Evolutionary conservation across 1,140 invertebrate genomes (phyloP).

Genomic region (Brachionus asplanchnoidis): DNA sequence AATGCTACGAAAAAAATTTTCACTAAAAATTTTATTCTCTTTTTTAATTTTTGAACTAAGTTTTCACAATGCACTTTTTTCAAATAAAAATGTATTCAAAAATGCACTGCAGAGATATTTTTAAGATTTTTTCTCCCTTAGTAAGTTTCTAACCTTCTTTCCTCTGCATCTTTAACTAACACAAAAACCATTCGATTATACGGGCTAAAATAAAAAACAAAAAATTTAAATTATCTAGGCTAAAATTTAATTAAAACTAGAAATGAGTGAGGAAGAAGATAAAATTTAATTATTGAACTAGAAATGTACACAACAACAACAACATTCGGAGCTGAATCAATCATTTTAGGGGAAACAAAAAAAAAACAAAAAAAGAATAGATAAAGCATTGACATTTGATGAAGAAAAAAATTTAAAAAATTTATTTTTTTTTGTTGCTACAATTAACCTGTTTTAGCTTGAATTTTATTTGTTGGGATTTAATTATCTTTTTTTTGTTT

Average conservation of each 20-base stretch:
- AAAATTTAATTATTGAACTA: constrained; percentile 38
- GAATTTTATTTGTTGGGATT: not conserved
- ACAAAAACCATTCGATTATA: too few relatives aligned
- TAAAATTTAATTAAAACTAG: not conserved
- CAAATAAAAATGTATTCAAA: too few relatives aligned
- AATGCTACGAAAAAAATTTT: too few relatives aligned
- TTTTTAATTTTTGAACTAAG: too few relatives aligned
- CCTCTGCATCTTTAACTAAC: too few relatives aligned
- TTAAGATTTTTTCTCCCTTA: too few relatives aligned
- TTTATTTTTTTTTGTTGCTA: constrained; percentile 5
- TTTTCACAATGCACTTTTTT: too few relatives aligned
- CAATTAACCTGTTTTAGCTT: constrained; percentile 33
- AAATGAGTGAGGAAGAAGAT: not conserved
- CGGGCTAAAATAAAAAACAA: not conserved
- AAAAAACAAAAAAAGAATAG: not conserved
- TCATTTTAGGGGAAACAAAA: not conserved
- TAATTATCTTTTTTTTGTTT: not conserved
- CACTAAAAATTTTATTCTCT: too few relatives aligned
- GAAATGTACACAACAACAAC: not conserved
- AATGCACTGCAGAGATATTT: too few relatives aligned
- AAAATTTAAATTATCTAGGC: constrained; percentile 8
- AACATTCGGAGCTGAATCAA: not conserved
- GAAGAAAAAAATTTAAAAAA: not conserved
- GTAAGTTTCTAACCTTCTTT: too few relatives aligned
- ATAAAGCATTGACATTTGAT: not conserved